Conservation (phyloP, 1,140 invertebrate species). For the Ephestia elutella region DNA sequence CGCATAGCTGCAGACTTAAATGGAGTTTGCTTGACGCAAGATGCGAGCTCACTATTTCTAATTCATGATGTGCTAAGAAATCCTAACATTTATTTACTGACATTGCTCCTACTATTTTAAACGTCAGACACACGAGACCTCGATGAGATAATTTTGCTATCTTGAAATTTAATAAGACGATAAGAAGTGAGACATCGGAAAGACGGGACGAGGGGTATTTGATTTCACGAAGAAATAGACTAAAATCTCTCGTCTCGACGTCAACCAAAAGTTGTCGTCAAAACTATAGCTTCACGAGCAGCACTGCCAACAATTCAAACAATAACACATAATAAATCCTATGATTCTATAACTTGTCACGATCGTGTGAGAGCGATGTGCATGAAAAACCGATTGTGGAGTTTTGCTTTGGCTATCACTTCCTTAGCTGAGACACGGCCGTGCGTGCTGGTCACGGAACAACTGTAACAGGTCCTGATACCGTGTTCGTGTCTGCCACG, state of each 20-base stretch:
- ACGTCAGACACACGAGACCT: too few relatives aligned
- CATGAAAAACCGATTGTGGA: constrained; percentile 28
- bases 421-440: constrained; percentile 30
- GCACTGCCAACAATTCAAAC: too few relatives aligned
- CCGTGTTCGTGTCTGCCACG: neutral
- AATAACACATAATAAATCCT: too few relatives aligned
- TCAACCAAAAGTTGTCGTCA: too few relatives aligned
- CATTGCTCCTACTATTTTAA: neutral
- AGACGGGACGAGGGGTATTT: too few relatives aligned
- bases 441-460: constrained; percentile 37
- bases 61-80: neutral
- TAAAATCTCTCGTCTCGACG: too few relatives aligned
- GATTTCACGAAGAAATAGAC: too few relatives aligned
- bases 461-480: constrained; percentile 20
- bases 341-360: neutral
- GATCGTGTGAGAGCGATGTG: constrained; percentile 3
- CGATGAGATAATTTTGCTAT: too few relatives aligned
- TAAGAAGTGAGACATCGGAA: too few relatives aligned
- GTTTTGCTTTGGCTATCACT: constrained; percentile 23
- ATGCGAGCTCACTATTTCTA: neutral
- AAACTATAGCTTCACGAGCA: too few relatives aligned
- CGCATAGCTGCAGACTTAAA: neutral
- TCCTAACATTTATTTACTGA: neutral
- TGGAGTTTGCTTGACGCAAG: neutral
- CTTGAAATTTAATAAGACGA: too few relatives aligned